A percentile compares a stretch with the other conserved stretches of the same genome.
Evolutionary conservation across 2,797 vertebrate genomes (phyloP).

Genomic region (Sebastes vulpes): DNA sequence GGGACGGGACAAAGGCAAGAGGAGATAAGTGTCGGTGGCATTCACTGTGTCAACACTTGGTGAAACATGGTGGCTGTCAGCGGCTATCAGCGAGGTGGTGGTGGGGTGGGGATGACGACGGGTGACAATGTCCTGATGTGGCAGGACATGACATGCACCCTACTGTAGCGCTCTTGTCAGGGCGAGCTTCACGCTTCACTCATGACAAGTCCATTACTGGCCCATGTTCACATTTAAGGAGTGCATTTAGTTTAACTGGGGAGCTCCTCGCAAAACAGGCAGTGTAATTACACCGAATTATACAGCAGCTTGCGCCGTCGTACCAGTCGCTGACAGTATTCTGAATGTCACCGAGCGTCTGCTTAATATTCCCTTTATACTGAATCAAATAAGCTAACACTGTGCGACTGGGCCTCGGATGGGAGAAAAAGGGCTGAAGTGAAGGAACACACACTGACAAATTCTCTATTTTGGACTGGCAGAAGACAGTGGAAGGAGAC

Average conservation of each 20-base stretch:
- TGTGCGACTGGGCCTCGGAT: slow-evolving; percentile 9
- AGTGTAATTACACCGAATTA: slow-evolving; percentile 52
- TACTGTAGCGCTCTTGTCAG: slow-evolving; percentile 70
- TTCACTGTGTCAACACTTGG: slow-evolving; percentile 74
- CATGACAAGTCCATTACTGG: slow-evolving; percentile 75
- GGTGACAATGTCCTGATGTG: slow-evolving; percentile 70
- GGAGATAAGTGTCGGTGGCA: slow-evolving; percentile 75
- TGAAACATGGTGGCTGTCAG: slow-evolving; percentile 80
- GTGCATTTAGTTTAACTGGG: slow-evolving; percentile 13
- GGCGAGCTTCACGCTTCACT: slow-evolving; percentile 56
- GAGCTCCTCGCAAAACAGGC: slow-evolving; percentile 47
- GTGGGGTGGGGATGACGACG: background rate
- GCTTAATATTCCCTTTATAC: slow-evolving; percentile 39
- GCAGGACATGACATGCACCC: slow-evolving; percentile 75
- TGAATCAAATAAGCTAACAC: slow-evolving; percentile 21
- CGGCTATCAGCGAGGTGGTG: slow-evolving; percentile 61
- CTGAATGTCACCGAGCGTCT: slow-evolving; percentile 49
- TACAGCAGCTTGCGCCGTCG: slow-evolving; percentile 13
- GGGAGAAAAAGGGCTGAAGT: slow-evolving; percentile 10
- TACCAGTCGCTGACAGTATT: slow-evolving; percentile 38
- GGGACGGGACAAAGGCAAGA: slow-evolving; percentile 66
- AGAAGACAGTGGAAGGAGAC: slow-evolving; percentile 5
- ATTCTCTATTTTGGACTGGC: slow-evolving; percentile 36
- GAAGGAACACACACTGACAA: slow-evolving; percentile 29
- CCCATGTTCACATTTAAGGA: slow-evolving; percentile 49